These are phyloP conservation scores for Teinopalpus imperialis DNA, from an alignment of 2,888 invertebrate species.

Conservation along the genomic window DNA sequence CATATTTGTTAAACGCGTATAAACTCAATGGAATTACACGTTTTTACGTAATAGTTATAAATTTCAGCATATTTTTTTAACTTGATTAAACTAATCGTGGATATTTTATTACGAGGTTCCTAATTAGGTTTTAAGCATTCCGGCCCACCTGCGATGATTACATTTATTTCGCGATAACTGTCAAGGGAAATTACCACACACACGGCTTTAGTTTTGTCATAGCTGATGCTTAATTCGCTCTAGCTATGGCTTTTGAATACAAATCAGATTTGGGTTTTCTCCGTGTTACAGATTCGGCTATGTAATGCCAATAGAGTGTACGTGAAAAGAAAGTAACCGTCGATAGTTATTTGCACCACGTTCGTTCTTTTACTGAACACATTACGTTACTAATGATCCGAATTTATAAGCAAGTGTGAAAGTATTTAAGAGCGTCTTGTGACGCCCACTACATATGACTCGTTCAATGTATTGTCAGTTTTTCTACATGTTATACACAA, in stretches of 20 bases:
- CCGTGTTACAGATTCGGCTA: constrained; percentile 59
- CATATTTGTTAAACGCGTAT: too few species aligned
- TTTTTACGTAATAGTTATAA: too few species aligned
- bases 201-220: constrained; percentile 50
- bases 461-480: too few species aligned
- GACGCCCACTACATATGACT: background rate
- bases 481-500: too few species aligned
- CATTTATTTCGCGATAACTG: constrained; percentile 50
- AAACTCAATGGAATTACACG: too few species aligned
- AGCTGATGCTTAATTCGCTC: constrained; percentile 54
- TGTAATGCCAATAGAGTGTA: constrained; percentile 44
- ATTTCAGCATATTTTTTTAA: background rate
- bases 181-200: constrained; percentile 45
- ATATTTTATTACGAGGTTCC: constrained; percentile 34
- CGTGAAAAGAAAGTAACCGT: constrained; percentile 62
- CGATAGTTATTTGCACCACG: constrained; percentile 36
- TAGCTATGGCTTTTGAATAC: constrained; percentile 60
- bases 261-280: constrained; percentile 69
- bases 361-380: constrained; percentile 28
- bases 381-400: constrained; percentile 23
- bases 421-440: constrained; percentile 18
- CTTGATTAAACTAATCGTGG: constrained; percentile 19
- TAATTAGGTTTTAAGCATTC: constrained; percentile 45
- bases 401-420: constrained; percentile 20
- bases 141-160: constrained; percentile 31